Conservation (phyloP, 2,888 invertebrate genomes). For the Ptilodon capucinus region DNA sequence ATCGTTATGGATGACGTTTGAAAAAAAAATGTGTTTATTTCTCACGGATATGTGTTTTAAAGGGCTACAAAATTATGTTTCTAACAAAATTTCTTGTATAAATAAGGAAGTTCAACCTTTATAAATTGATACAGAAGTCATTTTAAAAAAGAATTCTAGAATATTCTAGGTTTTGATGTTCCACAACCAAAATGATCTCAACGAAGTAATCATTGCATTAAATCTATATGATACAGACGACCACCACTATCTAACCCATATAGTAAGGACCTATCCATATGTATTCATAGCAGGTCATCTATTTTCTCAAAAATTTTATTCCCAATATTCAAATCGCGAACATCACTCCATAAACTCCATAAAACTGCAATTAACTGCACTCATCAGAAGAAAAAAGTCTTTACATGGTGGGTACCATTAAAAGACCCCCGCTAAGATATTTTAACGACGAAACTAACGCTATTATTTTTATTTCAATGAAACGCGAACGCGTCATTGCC, state of each 20-base stretch:
- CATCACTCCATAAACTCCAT: slow-evolving; percentile 25
- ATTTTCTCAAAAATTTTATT: no score
- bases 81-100: not conserved
- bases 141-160: no score
- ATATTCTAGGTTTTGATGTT: no score
- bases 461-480: slow-evolving; percentile 68
- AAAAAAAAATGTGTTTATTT: slow-evolving; percentile 40
- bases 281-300: no score
- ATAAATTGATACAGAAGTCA: no score
- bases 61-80: slow-evolving; percentile 13
- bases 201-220: no score
- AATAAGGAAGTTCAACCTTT: no score
- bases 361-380: slow-evolving; percentile 46
- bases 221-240: no score
- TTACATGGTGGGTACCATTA: slow-evolving; percentile 35
- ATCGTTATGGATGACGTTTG: slow-evolving; percentile 40
- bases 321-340: not conserved
- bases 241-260: no score
- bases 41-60: slow-evolving; percentile 43
- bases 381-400: slow-evolving; percentile 37
- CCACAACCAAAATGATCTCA: no score
- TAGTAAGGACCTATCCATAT: no score
- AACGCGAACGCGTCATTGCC: slow-evolving; percentile 60
- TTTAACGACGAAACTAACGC: slow-evolving; percentile 46
- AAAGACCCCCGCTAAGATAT: slow-evolving; percentile 51